Percentiles rank a stretch among this genome's conserved stretches.
Evolutionary conservation across 2,113 vertebrate genomes (phyloP).

Genomic region (Mobula birostris): DNA sequence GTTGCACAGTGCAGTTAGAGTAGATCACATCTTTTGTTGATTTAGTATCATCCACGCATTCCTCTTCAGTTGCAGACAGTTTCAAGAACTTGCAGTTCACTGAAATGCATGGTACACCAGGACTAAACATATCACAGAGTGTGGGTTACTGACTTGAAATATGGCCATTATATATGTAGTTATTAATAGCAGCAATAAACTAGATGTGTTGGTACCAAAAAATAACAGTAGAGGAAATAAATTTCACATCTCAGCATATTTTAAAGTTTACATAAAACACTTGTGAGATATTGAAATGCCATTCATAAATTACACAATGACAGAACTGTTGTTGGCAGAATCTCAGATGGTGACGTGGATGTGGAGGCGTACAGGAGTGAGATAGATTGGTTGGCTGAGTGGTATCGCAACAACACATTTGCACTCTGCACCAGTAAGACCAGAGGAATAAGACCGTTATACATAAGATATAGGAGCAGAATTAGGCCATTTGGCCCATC

Average conservation of each 20-base stretch:
- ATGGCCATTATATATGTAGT: background rate
- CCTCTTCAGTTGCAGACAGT: slow-evolving; percentile 42
- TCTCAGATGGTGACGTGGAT: no score
- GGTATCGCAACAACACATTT: no score
- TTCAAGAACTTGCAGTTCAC: slow-evolving; percentile 44
- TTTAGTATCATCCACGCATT: slow-evolving; percentile 43
- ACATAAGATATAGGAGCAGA: no score
- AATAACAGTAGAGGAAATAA: background rate
- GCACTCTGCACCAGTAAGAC: no score
- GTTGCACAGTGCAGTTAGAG: slow-evolving; percentile 48
- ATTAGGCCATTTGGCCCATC: no score
- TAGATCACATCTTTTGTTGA: slow-evolving; percentile 49
- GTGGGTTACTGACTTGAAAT: background rate
- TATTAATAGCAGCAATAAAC: background rate
- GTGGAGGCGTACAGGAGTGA: no score
- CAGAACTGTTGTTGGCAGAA: no score
- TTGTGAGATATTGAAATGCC: background rate
- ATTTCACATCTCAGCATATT: background rate
- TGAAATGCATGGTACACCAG: background rate
- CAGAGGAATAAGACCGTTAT: no score
- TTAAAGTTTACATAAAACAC: background rate
- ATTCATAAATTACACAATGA: no score
- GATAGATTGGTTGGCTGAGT: no score
- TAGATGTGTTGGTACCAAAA: background rate
- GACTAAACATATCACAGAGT: background rate